Base-by-base conservation (phyloP, 2,888 invertebrate species). In the Eupithecia exiguata region DNA sequence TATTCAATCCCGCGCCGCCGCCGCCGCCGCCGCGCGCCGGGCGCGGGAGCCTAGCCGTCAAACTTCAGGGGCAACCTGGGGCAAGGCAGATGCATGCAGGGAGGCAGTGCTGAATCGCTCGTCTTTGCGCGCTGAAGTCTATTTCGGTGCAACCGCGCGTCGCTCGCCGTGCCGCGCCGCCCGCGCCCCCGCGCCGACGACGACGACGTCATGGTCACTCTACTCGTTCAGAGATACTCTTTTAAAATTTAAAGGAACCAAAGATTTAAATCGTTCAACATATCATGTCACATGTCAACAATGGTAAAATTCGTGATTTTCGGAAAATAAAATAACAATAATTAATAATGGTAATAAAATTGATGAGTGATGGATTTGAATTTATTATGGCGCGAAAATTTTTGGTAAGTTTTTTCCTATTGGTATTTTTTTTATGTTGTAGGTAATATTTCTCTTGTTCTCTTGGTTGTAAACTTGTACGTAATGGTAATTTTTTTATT, bases 331-430 rank as follows among this genome's bases (percentile, higher is more conserved):
- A 58, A 67, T 49, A 66, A 75, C 77, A 77, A 79, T 38, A 30
- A n/a, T n/a, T n/a, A 79, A 85, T 80, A 30, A 87, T 86, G 86
- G 83, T 84, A 75, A 81, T 88, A 82, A 82, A 83, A 83, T 82
- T 84, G 76, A 72, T 86, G 72, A 78, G 81, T 79, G 84, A 87
- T 76, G 81, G 82, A 82, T 87, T 83, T 79, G 88, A 87, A 74
- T 86, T 84, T 86, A 74, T 89, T 49, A 89, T 83, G 72, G 83
- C 84, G 78, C 90, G 91, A 70, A 81, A 88, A 81, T 90, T 89
- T 88, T 84, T 90, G 91, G 92, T 92, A 84, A 91, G 92, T 0
- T 25, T 9, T 46, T 46, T 46, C n/a, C 38, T 38, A 9, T 7
- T 46, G 1, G 6, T 46, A 0, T 18, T 46, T 46, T 3, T 18